phyloP scores from a whole-genome alignment of 2,888 invertebrate species.

The Sclerodermus sp. region DNA sequence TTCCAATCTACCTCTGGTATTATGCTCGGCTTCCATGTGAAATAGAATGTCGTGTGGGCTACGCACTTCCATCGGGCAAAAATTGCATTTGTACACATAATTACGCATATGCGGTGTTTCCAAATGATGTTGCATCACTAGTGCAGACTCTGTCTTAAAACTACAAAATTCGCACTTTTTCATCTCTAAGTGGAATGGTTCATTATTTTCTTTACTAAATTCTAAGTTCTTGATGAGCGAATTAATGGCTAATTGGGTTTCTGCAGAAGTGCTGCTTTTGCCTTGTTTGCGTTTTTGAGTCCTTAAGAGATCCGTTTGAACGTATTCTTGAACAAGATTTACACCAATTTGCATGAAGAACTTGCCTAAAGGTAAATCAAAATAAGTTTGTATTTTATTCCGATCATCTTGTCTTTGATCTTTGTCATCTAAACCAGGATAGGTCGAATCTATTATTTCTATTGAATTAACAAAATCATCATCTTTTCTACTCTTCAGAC shows the following conservation, averaged over 20 bases:
- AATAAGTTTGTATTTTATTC: conserved; percentile 70
- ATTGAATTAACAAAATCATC: conserved; percentile 35
- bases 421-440: conserved; percentile 26
- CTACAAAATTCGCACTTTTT: conserved; percentile 87
- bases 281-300: conserved; percentile 84
- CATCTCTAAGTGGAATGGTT: conserved; percentile 72
- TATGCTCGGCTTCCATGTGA: conserved; percentile 91
- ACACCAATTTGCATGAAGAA: conserved; percentile 91
- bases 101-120: conserved; percentile 91
- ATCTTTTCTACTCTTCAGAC: conserved; percentile 46
- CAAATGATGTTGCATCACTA: conserved; percentile 84
- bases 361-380: conserved; percentile 84
- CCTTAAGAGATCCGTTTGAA: conserved; percentile 87
- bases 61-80: conserved; percentile 78
- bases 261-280: conserved; percentile 67
- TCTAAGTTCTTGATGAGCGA: conserved; percentile 84
- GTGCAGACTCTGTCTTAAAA: conserved; percentile 83
- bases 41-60: conserved; percentile 86
- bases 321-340: conserved; percentile 88
- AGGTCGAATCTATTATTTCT: conserved; percentile 24
- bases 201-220: conserved; percentile 83
- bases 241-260: conserved; percentile 76
- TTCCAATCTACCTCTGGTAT: conserved; percentile 79
- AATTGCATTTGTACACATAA: conserved; percentile 82
- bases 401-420: conserved; percentile 37